Conservation (phyloP, 35 echinoderm and acorn worm species). For the Lytechinus pictus region DNA sequence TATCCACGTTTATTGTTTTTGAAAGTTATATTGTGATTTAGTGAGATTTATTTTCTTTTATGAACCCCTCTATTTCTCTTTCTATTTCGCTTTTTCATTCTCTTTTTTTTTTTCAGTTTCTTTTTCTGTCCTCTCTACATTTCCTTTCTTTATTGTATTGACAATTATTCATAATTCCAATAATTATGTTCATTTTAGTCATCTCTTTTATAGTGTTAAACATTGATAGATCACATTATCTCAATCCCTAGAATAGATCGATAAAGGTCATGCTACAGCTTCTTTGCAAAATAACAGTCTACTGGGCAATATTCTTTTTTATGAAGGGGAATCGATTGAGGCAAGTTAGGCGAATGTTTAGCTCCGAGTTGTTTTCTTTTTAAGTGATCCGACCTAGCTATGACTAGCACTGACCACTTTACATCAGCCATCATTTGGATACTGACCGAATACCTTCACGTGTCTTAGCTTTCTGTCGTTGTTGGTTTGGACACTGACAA, state of each 20-base stretch:
- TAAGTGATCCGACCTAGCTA: not conserved
- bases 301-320: not conserved
- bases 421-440: too few relatives aligned
- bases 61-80: not conserved
- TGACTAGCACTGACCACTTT: not conserved
- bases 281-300: not conserved
- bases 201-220: not conserved
- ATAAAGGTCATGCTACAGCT: not conserved
- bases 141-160: too few relatives aligned
- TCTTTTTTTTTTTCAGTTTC: not conserved
- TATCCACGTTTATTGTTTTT: too few relatives aligned
- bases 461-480: too few relatives aligned
- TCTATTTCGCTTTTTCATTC: not conserved
- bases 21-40: too few relatives aligned
- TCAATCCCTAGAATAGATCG: not conserved
- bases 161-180: not conserved
- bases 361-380: not conserved
- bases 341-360: not conserved
- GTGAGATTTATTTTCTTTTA: too few relatives aligned
- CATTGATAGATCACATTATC: not conserved
- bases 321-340: not conserved
- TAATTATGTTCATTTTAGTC: not conserved
- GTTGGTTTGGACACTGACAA: too few relatives aligned
- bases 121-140: too few relatives aligned
- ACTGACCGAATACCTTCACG: too few relatives aligned